Evolutionary conservation across 2,797 vertebrate genomes (phyloP).

Genomic region (Anguilla pacifica): DNA sequence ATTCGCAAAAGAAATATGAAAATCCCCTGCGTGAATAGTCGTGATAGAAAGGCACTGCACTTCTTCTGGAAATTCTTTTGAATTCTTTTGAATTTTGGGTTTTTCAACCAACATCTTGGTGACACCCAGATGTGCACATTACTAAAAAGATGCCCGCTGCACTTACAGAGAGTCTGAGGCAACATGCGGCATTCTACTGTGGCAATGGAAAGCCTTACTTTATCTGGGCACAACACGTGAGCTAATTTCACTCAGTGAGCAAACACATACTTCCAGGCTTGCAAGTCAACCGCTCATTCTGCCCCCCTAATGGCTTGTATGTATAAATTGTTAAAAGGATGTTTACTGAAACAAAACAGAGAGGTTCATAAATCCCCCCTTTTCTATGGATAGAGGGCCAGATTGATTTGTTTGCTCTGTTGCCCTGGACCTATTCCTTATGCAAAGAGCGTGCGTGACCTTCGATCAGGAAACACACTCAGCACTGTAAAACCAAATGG

Average conservation of each 20-base stretch:
- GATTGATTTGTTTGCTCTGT: conserved; percentile 72
- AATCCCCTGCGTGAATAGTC: not conserved
- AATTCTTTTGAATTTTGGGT: not conserved
- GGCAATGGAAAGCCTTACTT: conserved; percentile 35
- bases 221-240: conserved; percentile 29
- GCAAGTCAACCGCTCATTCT: conserved; percentile 30
- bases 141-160: not conserved
- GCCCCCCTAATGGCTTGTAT: conserved; percentile 42
- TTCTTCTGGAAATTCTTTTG: not conserved
- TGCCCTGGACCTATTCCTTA: conserved; percentile 64
- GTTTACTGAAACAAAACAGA: conserved; percentile 68
- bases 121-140: not conserved
- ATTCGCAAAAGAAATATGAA: not conserved
- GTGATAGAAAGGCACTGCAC: conserved; percentile 12
- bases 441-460: conserved; percentile 72
- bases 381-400: conserved; percentile 64
- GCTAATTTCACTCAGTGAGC: conserved; percentile 39
- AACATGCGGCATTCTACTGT: conserved; percentile 26
- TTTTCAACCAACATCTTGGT: not conserved
- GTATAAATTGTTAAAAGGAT: conserved; percentile 59
- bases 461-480: conserved; percentile 71
- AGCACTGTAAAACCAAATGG: conserved; percentile 71
- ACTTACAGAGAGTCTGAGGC: conserved; percentile 16
- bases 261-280: conserved; percentile 41
- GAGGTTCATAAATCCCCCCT: conserved; percentile 63